These are phyloP conservation scores for Anarrhichthys ocellatus DNA, from an alignment of 2,113 vertebrate genomes.

Conservation along the genomic window DNA sequence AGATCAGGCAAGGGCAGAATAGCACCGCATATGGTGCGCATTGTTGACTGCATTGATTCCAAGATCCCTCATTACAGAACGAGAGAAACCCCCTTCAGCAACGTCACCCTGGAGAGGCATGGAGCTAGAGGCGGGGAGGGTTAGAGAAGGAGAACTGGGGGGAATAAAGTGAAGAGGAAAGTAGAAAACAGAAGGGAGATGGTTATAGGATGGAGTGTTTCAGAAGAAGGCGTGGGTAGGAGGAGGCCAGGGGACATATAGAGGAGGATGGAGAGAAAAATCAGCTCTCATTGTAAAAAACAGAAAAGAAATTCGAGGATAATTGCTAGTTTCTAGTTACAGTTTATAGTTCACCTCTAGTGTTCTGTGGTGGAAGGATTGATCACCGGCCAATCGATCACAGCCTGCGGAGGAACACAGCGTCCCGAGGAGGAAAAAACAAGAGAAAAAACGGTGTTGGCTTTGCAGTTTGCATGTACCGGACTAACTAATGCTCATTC, in stretches of 20 bases:
- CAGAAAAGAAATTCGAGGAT: slow-evolving; percentile 29
- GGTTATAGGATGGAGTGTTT: slow-evolving; percentile 18
- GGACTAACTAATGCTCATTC: slow-evolving; percentile 61
- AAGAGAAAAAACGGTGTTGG: slow-evolving; percentile 55
- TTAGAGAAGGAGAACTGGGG: slow-evolving; percentile 6
- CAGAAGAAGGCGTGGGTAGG: not conserved
- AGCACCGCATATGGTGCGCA: slow-evolving; percentile 44
- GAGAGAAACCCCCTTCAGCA: slow-evolving; percentile 74
- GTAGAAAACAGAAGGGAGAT: slow-evolving; percentile 18
- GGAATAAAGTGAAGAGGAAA: not conserved
- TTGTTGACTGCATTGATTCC: slow-evolving; percentile 77
- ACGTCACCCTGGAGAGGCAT: slow-evolving; percentile 65
- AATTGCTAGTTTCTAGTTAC: slow-evolving; percentile 70
- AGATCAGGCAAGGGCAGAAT: slow-evolving; percentile 63
- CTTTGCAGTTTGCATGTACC: slow-evolving; percentile 65
- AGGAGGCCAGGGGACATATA: not conserved
- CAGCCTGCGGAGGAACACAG: slow-evolving; percentile 57
- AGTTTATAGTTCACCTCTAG: slow-evolving; percentile 48
- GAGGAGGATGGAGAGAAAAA: not conserved
- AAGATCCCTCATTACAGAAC: slow-evolving; percentile 76
- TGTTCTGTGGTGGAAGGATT: slow-evolving; percentile 53
- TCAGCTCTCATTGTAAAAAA: not conserved
- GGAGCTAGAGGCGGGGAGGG: slow-evolving; percentile 32
- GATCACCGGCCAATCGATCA: slow-evolving; percentile 71
- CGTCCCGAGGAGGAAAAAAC: slow-evolving; percentile 52